Percentiles rank a stretch among this genome's conserved stretches.
Conservation (phyloP, 2,113 vertebrate genomes). For the Syngnathoides biaculeatus region DNA sequence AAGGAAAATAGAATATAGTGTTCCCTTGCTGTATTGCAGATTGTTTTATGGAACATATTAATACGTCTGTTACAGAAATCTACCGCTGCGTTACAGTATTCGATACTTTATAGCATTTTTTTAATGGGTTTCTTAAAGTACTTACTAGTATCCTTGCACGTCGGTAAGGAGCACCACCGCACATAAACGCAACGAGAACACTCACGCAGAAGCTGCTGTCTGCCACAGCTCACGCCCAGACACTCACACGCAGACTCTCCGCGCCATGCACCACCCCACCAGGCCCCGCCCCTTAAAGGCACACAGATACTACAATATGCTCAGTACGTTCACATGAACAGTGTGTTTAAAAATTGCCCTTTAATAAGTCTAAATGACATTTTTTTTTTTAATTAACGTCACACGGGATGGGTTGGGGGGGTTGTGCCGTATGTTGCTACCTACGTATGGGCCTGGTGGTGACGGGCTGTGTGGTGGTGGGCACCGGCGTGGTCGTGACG, state of each 20-base stretch:
- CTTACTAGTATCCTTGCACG: too few species aligned
- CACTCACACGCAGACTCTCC: neutral
- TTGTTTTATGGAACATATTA: neutral
- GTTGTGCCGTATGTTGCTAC: constrained; percentile 67
- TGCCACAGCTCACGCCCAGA: neutral
- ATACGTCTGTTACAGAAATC: neutral
- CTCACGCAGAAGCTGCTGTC: neutral
- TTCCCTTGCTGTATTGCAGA: neutral
- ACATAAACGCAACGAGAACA: neutral
- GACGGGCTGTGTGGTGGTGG: constrained; percentile 74
- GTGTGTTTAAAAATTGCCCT: neutral
- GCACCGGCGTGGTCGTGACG: constrained; percentile 72
- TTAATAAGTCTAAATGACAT: neutral
- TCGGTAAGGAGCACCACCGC: too few species aligned
- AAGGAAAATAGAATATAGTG: too few species aligned
- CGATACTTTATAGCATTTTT: too few species aligned
- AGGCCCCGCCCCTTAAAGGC: constrained; percentile 3
- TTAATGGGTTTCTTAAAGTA: too few species aligned
- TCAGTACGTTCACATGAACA: neutral
- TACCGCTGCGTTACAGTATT: too few species aligned
- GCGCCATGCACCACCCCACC: neutral
- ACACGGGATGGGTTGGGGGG: too few species aligned
- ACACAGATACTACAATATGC: neutral
- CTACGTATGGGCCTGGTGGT: constrained; percentile 84
- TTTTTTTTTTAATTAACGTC: too few species aligned